phyloP scores from a whole-genome alignment of 1,140 invertebrate species.

The Colletes gigas region DNA sequence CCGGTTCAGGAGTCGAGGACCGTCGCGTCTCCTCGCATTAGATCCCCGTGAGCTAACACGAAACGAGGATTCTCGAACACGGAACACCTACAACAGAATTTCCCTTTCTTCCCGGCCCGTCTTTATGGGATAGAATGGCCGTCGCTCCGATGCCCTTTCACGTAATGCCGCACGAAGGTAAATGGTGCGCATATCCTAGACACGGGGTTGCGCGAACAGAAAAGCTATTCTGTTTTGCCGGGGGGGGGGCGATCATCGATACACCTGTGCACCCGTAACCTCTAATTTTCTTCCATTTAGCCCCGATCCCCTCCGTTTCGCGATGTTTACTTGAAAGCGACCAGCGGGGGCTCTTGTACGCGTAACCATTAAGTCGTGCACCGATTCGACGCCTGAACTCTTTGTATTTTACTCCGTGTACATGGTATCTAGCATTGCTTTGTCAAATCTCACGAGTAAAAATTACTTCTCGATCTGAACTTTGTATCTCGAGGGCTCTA shows the following conservation, averaged over 20 bases:
- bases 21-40: constrained; percentile 64
- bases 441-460: no score
- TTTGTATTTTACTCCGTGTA: no score
- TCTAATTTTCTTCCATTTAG: constrained; percentile 61
- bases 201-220: neutral
- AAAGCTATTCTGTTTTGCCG: constrained; percentile 38
- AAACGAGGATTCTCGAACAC: constrained; percentile 52
- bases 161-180: constrained; percentile 70
- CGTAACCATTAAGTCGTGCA: no score
- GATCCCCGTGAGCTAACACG: constrained; percentile 61
- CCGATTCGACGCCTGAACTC: no score
- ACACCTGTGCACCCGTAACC: constrained; percentile 58
- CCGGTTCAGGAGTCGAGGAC: constrained; percentile 35
- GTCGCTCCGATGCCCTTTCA: constrained; percentile 24
- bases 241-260: constrained; percentile 37
- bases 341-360: no score
- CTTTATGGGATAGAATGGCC: constrained; percentile 56
- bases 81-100: constrained; percentile 10
- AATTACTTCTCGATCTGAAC: no score
- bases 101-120: constrained; percentile 36
- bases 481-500: no score
- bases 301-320: neutral
- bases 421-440: no score
- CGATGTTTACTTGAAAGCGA: constrained; percentile 3
- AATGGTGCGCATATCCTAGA: constrained; percentile 77